Conservation (phyloP, 64 coral and sea anemone species). For the Pocillopora verrucosa region DNA sequence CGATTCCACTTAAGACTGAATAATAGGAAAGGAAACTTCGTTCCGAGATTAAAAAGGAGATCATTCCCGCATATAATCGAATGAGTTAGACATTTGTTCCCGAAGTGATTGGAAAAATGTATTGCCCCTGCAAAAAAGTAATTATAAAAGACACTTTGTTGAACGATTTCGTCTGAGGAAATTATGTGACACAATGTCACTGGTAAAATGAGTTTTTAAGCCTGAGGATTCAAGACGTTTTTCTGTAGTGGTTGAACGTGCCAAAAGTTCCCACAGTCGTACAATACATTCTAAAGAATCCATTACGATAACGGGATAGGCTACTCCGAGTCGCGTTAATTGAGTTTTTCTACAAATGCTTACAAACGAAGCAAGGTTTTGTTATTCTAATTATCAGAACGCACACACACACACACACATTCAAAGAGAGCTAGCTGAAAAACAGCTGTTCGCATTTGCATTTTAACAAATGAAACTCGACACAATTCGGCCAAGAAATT, state of each 20-base stretch:
- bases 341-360: constrained; percentile 56
- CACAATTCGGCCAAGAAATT: constrained; percentile 10
- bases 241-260: neutral
- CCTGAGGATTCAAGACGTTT: neutral
- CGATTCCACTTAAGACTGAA: constrained; percentile 27
- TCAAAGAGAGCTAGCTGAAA: constrained; percentile 35
- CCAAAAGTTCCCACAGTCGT: neutral
- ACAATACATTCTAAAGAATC: constrained; percentile 46
- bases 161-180: constrained; percentile 11
- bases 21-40: neutral
- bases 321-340: constrained; percentile 1
- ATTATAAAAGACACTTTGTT: constrained; percentile 32
- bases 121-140: constrained; percentile 32
- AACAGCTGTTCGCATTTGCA: constrained; percentile 84
- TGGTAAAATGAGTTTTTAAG: neutral
- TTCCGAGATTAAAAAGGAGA: constrained; percentile 12
- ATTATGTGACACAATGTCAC: neutral
- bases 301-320: neutral
- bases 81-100: constrained; percentile 39
- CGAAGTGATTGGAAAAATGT: constrained; percentile 30
- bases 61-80: constrained; percentile 17
- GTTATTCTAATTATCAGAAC: constrained; percentile 76
- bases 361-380: constrained; percentile 60
- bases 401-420: neutral
- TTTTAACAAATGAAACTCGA: constrained; percentile 80